Conservation (phyloP, 2,797 vertebrate species). For the Cetoscarus ocellatus region DNA sequence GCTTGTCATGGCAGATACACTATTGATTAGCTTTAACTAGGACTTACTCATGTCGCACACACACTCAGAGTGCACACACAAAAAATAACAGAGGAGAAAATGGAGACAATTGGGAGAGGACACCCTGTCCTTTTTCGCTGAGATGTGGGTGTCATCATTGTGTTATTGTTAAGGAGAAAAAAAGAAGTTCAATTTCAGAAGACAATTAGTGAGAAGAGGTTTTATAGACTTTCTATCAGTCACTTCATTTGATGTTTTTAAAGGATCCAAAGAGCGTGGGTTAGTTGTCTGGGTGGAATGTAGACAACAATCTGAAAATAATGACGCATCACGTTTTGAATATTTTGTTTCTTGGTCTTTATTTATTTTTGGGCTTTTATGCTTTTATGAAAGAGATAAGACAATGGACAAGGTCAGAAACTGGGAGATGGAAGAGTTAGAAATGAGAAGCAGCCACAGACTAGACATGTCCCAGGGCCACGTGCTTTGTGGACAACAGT, state of each 20-base stretch:
- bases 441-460: too few species aligned
- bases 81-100: conserved; percentile 38
- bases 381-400: too few species aligned
- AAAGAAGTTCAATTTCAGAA: conserved; percentile 11
- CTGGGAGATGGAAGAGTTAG: too few species aligned
- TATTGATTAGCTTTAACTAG: conserved; percentile 83
- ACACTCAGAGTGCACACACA: neutral
- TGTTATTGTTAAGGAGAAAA: neutral
- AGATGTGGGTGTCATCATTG: conserved; percentile 13
- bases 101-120: conserved; percentile 40
- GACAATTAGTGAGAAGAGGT: neutral
- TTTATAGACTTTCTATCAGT: neutral
- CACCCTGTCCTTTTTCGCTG: conserved; percentile 19
- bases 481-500: too few species aligned
- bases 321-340: neutral
- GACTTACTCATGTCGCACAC: conserved; percentile 48
- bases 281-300: neutral
- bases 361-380: too few species aligned
- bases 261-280: neutral
- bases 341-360: too few species aligned
- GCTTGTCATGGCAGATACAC: conserved; percentile 76
- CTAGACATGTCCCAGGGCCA: too few species aligned
- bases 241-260: conserved; percentile 5
- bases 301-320: neutral
- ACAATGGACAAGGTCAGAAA: too few species aligned